phyloP scores from a whole-genome alignment of 2,888 invertebrate species.

The Stegana nigrithorax region DNA sequence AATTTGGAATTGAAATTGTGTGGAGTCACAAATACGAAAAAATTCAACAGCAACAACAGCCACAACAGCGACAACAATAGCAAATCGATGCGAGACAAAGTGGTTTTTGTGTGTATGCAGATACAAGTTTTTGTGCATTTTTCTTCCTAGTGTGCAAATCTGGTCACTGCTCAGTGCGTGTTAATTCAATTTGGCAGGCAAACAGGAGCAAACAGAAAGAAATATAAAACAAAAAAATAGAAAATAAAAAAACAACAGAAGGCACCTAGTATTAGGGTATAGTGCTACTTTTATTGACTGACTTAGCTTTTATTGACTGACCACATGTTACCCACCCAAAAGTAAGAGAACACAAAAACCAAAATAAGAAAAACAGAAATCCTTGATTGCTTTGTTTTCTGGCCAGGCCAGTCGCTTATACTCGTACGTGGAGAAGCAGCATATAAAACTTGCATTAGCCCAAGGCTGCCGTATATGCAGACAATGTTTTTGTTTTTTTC shows the following conservation, averaged over 20 bases:
- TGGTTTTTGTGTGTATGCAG: conserved; percentile 46
- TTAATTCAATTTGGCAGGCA: conserved; percentile 48
- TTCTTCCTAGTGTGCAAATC: not conserved
- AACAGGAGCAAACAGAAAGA: not conserved
- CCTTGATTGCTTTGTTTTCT: too few relatives aligned
- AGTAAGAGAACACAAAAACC: too few relatives aligned
- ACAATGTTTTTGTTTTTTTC: too few relatives aligned
- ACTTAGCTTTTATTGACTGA: conserved; percentile 31
- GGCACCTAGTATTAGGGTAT: not conserved
- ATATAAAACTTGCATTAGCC: too few relatives aligned
- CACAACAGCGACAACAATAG: conserved; percentile 43
- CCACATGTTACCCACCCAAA: conserved; percentile 28
- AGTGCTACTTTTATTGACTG: conserved; percentile 52
- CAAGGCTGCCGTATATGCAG: too few relatives aligned
- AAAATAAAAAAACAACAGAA: conserved; percentile 24
- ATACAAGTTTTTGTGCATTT: not conserved
- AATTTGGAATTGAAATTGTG: conserved; percentile 59
- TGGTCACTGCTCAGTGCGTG: conserved; percentile 37
- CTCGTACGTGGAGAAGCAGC: too few relatives aligned
- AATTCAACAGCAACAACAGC: conserved; percentile 33
- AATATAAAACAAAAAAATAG: not conserved
- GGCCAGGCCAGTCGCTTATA: too few relatives aligned
- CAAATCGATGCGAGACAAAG: conserved; percentile 58
- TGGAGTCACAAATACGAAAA: conserved; percentile 32
- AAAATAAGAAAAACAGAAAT: too few relatives aligned